A percentile compares a stretch with the other conserved stretches of the same genome.
phyloP scores from a whole-genome alignment of 2,888 invertebrate species.

The Gymnosoma rotundatum region DNA sequence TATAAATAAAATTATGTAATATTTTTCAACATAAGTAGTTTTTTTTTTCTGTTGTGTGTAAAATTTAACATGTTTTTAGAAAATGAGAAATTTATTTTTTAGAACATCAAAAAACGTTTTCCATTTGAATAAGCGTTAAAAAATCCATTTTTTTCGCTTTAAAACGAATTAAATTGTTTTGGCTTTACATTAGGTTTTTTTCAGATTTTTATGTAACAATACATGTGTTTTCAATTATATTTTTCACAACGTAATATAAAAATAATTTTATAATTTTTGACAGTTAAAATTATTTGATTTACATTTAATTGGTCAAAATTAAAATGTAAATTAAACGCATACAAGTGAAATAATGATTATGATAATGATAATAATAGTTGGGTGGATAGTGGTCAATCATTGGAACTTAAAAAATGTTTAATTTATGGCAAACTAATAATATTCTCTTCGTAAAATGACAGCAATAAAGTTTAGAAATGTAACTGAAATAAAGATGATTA shows the following conservation, averaged over 20 bases:
- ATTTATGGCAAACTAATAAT: background rate
- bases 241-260: constrained; percentile 7
- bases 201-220: background rate
- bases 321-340: constrained; percentile 13
- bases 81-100: constrained; percentile 9
- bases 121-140: background rate
- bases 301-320: constrained; percentile 56
- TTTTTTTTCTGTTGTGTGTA: background rate
- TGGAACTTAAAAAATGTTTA: constrained; percentile 4
- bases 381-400: background rate
- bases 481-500: too few species aligned
- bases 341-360: background rate
- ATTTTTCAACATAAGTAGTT: background rate
- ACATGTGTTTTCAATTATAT: background rate
- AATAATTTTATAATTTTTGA: constrained; percentile 38
- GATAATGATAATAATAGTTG: background rate
- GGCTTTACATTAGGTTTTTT: background rate
- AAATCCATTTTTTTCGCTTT: background rate
- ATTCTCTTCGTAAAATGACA: too few species aligned
- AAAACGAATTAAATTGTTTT: background rate
- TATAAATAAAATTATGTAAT: constrained; percentile 34
- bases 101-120: background rate
- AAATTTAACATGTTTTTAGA: constrained; percentile 14
- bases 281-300: constrained; percentile 48
- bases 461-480: too few species aligned